phyloP scores from a whole-genome alignment of 2,888 invertebrate genomes.

The Bellardia bayeri region DNA sequence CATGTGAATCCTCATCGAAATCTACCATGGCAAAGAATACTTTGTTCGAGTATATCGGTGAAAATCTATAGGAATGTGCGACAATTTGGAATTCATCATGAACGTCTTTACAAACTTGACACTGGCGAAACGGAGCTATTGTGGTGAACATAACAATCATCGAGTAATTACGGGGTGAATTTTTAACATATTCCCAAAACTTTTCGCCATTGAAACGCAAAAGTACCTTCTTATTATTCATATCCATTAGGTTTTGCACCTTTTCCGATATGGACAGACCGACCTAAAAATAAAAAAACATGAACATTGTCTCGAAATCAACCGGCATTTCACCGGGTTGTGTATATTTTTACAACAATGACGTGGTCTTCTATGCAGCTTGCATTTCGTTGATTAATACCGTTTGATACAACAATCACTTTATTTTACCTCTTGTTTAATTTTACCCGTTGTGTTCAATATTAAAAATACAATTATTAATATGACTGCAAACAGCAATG shows the following conservation, averaged over 20 bases:
- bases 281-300: constrained; percentile 80
- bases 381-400: too few species aligned
- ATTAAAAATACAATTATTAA: constrained; percentile 77
- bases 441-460: constrained; percentile 79
- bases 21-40: constrained; percentile 99
- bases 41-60: constrained; percentile 93
- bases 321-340: background rate
- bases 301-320: background rate
- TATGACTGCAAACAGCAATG: constrained; percentile 77
- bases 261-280: constrained; percentile 89
- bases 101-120: constrained; percentile 97
- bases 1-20: constrained; percentile 99
- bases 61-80: constrained; percentile 97
- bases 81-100: constrained; percentile 97
- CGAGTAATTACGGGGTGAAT: constrained; percentile 97
- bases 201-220: constrained; percentile 96
- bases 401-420: background rate
- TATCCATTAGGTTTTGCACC: constrained; percentile 94
- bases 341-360: constrained; percentile 74
- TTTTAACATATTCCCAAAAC: constrained; percentile 95
- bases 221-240: constrained; percentile 93
- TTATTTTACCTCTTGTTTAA: constrained; percentile 81
- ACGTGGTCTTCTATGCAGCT: constrained; percentile 79
- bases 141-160: constrained; percentile 92
- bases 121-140: constrained; percentile 95